Base-by-base conservation (phyloP, 2,797 vertebrate species). In the Sebastes minor region DNA sequence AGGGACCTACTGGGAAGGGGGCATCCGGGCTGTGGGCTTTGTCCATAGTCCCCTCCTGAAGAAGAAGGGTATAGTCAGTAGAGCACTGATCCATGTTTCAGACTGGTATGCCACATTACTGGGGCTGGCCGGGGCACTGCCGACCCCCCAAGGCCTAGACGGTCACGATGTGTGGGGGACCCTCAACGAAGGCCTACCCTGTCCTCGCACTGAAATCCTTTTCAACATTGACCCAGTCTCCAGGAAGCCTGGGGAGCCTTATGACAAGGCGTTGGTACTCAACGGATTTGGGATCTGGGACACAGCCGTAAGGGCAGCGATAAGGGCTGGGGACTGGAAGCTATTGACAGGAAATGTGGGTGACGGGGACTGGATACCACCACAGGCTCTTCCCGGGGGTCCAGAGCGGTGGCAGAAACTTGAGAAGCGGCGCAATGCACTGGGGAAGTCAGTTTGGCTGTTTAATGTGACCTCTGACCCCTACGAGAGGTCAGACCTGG, bases 151-250 rank as follows among this genome's bases (percentile, higher is more conserved):
- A 25, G 92, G 90, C 6, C 86, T 98, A 53, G 97, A 99, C 0
- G 97, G 98, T n/a, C 97, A 97, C 0, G 92, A 99, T 49, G 93
- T 99, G 73, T 99, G 97, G 98, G 95, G 92, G 32, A 94, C 97
- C 62, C 95, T 99, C 66, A 99, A 97, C 0, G 95, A 97, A 81
- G 97, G 96, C 12, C 90, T 93, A 11, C 95, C 96, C n/a, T 97
- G 96, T 38, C 98, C 97, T 0, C 95, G 97, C 33, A 94, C 96
- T 4, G 98, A 99, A 90, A 99, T 99, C 91, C 92, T 99, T 63
- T 98, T 98, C 91, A 99, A 99, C 93, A 99, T 99, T 13, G 98
- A 99, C 86, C 97, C 98, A 0, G 95, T 98, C 77, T 99, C 98
- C 65, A 97, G 96, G 68, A 96, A 96, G 80, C 96, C 96, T 0